Evolutionary conservation across 1,140 invertebrate species (phyloP).

Genomic region (Harlomillsia oculata): DNA sequence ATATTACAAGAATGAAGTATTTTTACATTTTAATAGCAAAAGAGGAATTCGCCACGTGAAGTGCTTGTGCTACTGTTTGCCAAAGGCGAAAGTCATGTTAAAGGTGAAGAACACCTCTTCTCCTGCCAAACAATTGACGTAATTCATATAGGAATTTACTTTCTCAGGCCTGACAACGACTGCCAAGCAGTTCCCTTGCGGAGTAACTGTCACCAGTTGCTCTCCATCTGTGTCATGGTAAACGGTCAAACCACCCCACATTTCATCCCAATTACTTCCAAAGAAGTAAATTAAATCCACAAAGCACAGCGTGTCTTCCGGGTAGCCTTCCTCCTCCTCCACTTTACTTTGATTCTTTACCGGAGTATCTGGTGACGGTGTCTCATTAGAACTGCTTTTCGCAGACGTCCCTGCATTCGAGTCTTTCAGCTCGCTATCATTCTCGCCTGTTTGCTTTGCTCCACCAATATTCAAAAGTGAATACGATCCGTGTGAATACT

Average conservation of each 20-base stretch:
- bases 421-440: background rate
- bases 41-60: too few relatives aligned
- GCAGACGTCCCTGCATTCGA: background rate
- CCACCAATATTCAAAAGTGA: constrained; percentile 15
- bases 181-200: constrained; percentile 24
- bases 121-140: constrained; percentile 20
- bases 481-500: constrained; percentile 16
- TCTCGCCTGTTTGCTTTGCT: constrained; percentile 18
- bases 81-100: constrained; percentile 20
- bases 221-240: constrained; percentile 25
- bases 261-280: constrained; percentile 27
- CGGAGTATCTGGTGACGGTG: too few relatives aligned
- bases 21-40: too few relatives aligned
- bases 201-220: constrained; percentile 24
- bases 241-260: constrained; percentile 23
- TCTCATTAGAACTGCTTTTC: background rate
- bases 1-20: too few relatives aligned
- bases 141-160: constrained; percentile 21
- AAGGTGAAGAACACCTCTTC: constrained; percentile 22
- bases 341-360: too few relatives aligned
- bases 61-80: too few relatives aligned
- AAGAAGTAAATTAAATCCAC: constrained; percentile 26
- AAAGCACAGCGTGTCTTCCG: too few relatives aligned
- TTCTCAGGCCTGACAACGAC: constrained; percentile 17
- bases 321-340: constrained; percentile 10